phyloP scores from a whole-genome alignment of 2,888 invertebrate species.

The Hemistola chrysoprasaria region DNA sequence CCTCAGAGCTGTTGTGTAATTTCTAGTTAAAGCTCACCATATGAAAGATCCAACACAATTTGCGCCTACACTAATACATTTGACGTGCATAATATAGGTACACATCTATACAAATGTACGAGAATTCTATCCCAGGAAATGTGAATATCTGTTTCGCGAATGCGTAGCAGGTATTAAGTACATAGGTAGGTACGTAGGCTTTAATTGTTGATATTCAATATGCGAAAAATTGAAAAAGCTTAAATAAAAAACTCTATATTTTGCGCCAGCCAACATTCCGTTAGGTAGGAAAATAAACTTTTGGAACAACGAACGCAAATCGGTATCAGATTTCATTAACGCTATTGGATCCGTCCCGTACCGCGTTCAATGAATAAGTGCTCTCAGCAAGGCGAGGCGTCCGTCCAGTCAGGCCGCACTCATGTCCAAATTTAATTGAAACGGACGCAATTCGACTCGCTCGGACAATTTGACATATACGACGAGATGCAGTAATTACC shows the following conservation, averaged over 20 bases:
- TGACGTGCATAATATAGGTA: no score
- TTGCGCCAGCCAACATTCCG: background rate
- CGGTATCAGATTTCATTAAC: conserved; percentile 20
- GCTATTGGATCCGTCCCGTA: conserved; percentile 33
- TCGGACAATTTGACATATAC: conserved; percentile 47
- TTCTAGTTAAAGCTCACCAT: conserved; percentile 3
- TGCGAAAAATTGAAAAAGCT: background rate
- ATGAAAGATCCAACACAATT: conserved; percentile 3
- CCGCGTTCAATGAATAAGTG: conserved; percentile 52
- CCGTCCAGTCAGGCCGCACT: conserved; percentile 35
- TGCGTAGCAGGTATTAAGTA: no score
- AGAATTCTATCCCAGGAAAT: no score
- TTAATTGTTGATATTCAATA: conserved; percentile 1
- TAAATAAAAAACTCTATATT: background rate
- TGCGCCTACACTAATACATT: no score
- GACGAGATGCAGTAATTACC: conserved; percentile 62
- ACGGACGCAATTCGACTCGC: conserved; percentile 55
- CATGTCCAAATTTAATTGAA: conserved; percentile 70
- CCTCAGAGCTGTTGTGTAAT: conserved; percentile 1
- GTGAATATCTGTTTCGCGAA: no score
- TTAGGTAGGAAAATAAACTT: conserved; percentile 1
- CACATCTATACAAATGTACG: no score
- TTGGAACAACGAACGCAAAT: conserved; percentile 5
- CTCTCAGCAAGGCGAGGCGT: conserved; percentile 41
- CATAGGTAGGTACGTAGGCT: background rate